Evolutionary conservation across 2,113 vertebrate genomes (phyloP), one percentile per base, ranked within the genome.

Genomic region (Excalfactoria chinensis): DNA sequence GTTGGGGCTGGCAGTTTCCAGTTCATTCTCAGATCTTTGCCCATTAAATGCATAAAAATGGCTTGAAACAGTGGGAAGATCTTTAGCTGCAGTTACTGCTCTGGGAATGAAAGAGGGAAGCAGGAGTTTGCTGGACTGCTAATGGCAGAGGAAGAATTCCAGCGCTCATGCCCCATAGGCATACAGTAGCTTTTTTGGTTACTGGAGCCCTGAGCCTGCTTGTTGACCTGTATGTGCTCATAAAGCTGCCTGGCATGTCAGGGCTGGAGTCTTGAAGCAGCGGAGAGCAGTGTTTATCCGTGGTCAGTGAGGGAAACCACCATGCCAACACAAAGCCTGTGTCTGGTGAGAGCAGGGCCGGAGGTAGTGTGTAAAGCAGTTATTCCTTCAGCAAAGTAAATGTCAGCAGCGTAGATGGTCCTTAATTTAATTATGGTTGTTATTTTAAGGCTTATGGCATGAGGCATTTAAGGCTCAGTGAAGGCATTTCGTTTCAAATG

Each of bases 301-400:
- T 56, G 55, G 81, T 89, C 74, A n/a, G 14, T 67, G 81, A 84
- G 34, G 46, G 56, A 92, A 96, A 79, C 74, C 67, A 84, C 73
- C 35, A 11, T 25, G 53, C 43, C 66, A 66, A 48, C 44, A 64
- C 13, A 81, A 78, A 73, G 12, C 43, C 3, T 3, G 11, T 75
- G 72, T 74, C 55, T 86, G 46, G 59, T 80, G 43, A 93, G 59
- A 34, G 49, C 22, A 7, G 44, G 30, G 28, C 55, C 79, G 55
- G 70, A 62, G 22, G 63, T 49, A 41, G 46, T 0, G 0, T 22
- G 28, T 43, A 53, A 69, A 79, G 41, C 51, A 74, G 13, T 30
- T 41, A 25, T 37, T 82, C 84, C 67, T 90, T 67, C 44, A 13
- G 81, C 78, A 83, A 44, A 37, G 75, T 60, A 69, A 48, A 20